Evolutionary conservation across 2,888 invertebrate species (phyloP), one percentile per base, ranked within the genome.

Genomic region (Drosophila anceps): DNA sequence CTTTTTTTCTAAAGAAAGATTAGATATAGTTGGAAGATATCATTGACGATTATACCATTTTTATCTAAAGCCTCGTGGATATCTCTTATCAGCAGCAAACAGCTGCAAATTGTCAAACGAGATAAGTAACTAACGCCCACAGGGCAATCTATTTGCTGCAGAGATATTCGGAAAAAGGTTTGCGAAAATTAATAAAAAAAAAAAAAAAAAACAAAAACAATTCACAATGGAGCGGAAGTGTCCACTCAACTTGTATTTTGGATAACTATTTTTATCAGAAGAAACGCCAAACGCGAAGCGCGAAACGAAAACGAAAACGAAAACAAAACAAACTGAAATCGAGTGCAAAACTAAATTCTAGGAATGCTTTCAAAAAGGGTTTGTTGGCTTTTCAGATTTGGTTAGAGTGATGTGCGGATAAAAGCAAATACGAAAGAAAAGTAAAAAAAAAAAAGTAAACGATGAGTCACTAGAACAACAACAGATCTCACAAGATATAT

Each of bases 351-450:
- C 15, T 48, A 15, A 10, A 2, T 73, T 76, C 69, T 31, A 51
- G 18, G 69, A 76, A 75, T 73, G 62, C 33, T 15, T 29, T 1
- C 8, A 63, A 67, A 74, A 74, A 53, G 64, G 66, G 35, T 63
- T 65, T 29, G 12, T 44, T 51, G 48, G 41, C 29, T n/a, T 55
- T 46, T 33, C n/a, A 24, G 35, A 46, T 39, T 53, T 46, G 35
- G n/a, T 24, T 54, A 18, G 57, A 41, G 12, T 41, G 31, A 39
- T 39, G 5, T 18, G 4, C 4, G 29, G 29, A 44, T 37, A 18
- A 44, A 54, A 41, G 18, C 35, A 66, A 61, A 61, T 39, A 60
- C 5, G 15, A 41, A 20, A 46, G 15, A 13, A 10, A 20, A 24
- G 41, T 20, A 24, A 15, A 4, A 10, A 48, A 46, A 13, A 54